A percentile compares a stretch with the other conserved stretches of the same genome.
These are phyloP conservation scores for Neolamprologus sp. DNA, from an alignment of 2,113 vertebrate genomes.

Conservation along the genomic window DNA sequence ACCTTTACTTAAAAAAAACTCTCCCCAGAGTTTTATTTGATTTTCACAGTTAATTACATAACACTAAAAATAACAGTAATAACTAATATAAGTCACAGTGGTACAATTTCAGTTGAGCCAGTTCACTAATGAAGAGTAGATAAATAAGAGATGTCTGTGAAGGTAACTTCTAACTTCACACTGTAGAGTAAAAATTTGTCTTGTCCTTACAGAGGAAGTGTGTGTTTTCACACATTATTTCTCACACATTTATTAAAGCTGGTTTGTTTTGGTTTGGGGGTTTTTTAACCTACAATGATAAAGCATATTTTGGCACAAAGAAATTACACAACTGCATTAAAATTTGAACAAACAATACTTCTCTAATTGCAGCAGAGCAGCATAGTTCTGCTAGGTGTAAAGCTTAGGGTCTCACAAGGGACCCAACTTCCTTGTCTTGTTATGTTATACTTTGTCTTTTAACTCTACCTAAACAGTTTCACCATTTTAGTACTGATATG, in stretches of 20 bases:
- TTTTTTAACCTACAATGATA: neutral
- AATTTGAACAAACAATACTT: neutral
- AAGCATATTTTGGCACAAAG: neutral
- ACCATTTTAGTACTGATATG: neutral
- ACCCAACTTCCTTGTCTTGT: neutral
- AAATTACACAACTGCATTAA: neutral
- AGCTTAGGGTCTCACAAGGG: neutral
- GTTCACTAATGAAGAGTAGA: neutral
- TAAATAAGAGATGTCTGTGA: neutral
- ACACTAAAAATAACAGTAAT: neutral
- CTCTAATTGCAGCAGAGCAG: neutral
- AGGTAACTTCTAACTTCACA: neutral
- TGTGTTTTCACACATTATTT: neutral
- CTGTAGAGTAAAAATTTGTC: neutral
- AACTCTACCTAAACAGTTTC: neutral
- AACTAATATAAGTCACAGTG: neutral
- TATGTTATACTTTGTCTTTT: neutral
- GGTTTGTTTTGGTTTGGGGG: rapidly evolving
- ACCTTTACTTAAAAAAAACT: neutral
- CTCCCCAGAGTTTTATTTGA: neutral
- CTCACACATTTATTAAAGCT: too few species aligned
- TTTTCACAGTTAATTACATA: neutral
- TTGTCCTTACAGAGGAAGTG: neutral
- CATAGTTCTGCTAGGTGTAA: neutral
- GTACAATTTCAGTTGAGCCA: neutral